Percentiles rank a stretch among this genome's conserved stretches.
These are phyloP conservation scores for Euphonia xanthogaster DNA, from an alignment of 2,797 vertebrate genomes.

Conservation along the genomic window DNA sequence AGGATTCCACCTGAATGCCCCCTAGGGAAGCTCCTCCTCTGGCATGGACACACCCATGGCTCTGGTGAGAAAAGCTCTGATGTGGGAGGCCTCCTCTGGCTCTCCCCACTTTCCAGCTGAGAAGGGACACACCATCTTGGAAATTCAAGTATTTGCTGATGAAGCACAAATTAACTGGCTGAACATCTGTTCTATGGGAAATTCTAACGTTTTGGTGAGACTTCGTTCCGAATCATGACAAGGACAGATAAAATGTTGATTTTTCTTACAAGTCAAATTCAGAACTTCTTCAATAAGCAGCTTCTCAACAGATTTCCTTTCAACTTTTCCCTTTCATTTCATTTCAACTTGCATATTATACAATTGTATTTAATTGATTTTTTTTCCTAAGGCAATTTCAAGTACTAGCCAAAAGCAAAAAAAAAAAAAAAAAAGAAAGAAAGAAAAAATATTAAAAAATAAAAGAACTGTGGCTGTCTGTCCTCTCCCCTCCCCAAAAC, in stretches of 20 bases:
- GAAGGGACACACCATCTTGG: not conserved
- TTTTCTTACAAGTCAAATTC: slow-evolving; percentile 35
- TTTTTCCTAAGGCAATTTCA: not conserved
- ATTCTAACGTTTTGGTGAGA: not conserved
- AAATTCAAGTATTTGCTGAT: slow-evolving; percentile 6
- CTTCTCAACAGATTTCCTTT: slow-evolving; percentile 26
- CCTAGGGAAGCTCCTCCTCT: not conserved
- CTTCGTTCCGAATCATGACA: not conserved
- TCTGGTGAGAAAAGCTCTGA: not conserved
- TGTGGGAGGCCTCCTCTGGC: not conserved
- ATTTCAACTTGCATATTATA: not conserved
- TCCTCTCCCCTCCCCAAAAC: not conserved
- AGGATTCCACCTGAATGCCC: not conserved
- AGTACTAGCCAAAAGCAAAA: not conserved
- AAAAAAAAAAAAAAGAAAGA: too few relatives aligned
- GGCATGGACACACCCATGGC: not conserved
- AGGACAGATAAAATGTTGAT: slow-evolving; percentile 33
- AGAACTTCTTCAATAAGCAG: slow-evolving; percentile 26
- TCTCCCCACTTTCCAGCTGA: not conserved
- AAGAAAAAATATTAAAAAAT: not conserved
- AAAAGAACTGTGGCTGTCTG: not conserved
- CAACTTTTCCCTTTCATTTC: slow-evolving; percentile 19
- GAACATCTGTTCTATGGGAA: slow-evolving; percentile 53
- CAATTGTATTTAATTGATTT: not conserved
- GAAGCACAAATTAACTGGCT: slow-evolving; percentile 1